A percentile compares a stretch with the other conserved stretches of the same genome.
Evolutionary conservation across 2,797 vertebrate species (phyloP).

Genomic region (Todus mexicanus): DNA sequence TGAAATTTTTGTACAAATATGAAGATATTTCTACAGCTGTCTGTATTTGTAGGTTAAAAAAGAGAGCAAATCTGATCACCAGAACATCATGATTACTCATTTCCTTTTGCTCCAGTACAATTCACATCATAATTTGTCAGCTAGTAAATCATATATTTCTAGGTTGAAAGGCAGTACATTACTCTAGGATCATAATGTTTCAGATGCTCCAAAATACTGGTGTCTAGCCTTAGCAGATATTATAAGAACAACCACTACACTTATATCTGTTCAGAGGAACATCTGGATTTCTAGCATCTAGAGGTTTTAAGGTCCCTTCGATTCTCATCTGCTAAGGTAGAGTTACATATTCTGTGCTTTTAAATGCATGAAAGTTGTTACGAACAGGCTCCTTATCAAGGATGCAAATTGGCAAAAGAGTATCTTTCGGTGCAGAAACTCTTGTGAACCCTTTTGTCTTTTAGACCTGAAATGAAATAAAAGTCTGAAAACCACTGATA

Average conservation of each 20-base stretch:
- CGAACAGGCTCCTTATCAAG: neutral
- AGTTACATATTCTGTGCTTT: neutral
- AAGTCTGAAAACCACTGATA: conserved; percentile 18
- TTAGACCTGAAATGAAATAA: neutral
- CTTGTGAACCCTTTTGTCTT: neutral
- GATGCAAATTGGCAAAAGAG: neutral
- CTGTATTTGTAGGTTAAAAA: neutral
- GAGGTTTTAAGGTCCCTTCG: neutral
- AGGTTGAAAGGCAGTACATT: neutral
- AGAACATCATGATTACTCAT: neutral
- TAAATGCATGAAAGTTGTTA: neutral
- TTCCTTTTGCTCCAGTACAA: neutral
- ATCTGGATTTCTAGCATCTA: neutral
- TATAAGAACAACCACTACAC: neutral
- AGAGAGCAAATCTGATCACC: neutral
- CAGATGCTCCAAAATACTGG: neutral
- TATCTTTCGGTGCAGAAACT: neutral
- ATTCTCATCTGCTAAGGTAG: neutral
- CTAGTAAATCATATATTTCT: neutral
- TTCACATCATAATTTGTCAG: neutral
- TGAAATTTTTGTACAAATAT: neutral
- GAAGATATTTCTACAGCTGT: neutral
- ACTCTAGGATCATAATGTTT: neutral
- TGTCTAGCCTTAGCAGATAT: neutral
- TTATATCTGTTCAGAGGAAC: neutral